These are phyloP conservation scores for Hypolimnas misippus DNA, from an alignment of 2,888 invertebrate species.

Conservation along the genomic window DNA sequence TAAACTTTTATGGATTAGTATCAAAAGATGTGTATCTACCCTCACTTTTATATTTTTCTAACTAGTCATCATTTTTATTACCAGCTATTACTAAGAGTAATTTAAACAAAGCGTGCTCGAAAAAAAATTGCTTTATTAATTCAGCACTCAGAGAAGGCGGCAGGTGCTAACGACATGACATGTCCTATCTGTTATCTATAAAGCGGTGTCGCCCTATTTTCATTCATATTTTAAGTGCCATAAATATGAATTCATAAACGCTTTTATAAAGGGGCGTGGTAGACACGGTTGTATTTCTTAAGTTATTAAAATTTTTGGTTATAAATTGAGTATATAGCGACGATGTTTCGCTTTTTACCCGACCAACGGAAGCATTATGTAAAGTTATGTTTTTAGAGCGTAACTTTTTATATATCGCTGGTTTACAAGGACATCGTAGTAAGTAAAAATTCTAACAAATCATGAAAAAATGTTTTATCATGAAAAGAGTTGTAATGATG, in stretches of 20 bases:
- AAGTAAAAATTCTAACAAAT: too few relatives aligned
- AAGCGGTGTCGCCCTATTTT: conserved; percentile 34
- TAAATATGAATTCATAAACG: conserved; percentile 32
- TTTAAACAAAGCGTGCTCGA: not conserved
- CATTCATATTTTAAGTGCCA: conserved; percentile 30
- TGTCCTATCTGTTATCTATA: conserved; percentile 46
- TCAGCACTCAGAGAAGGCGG: conserved; percentile 33
- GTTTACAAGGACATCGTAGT: too few relatives aligned
- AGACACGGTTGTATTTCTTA: not conserved
- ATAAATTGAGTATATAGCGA: too few relatives aligned
- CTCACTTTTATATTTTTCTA: too few relatives aligned
- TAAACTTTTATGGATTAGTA: too few relatives aligned
- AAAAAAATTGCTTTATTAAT: conserved; percentile 31
- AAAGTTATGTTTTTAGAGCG: too few relatives aligned
- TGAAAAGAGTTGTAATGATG: too few relatives aligned
- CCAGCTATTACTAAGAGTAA: not conserved
- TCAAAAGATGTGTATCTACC: too few relatives aligned
- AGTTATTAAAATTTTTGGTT: conserved; percentile 10
- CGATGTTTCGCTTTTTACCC: not conserved
- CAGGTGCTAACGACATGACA: conserved; percentile 42
- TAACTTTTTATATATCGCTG: too few relatives aligned
- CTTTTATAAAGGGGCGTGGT: conserved; percentile 16
- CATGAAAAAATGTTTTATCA: too few relatives aligned
- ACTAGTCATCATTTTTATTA: too few relatives aligned
- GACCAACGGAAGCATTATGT: too few relatives aligned